Base-by-base conservation (phyloP, 2,888 invertebrate genomes). In the Melanotus villosus region DNA sequence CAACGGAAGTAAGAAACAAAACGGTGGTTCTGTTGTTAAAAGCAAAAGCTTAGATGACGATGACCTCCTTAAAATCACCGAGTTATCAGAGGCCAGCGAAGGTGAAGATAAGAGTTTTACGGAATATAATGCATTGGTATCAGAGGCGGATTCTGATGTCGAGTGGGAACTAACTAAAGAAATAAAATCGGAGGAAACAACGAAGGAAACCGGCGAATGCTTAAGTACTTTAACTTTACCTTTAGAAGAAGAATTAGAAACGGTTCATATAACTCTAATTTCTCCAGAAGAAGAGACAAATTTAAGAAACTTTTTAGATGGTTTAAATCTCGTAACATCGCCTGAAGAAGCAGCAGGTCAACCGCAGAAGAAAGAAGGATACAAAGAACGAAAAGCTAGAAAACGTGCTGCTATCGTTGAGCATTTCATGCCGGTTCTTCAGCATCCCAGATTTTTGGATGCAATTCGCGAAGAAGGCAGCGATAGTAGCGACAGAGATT, bases 381-480 rank as follows among this genome's bases (percentile, higher is more conserved):
- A 83, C 59, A 86, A 86, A 75, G 76, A 82, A 19, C 82, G 86
- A 52, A 86, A 88, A 64, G 84, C 84, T 9, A 86, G 86, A 73
- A 90, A 88, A 74, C 87, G 88, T 2, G 86, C 85, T 6, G 87
- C 87, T 21, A 77, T 89, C 21, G 89, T 88, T 73, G 84, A 87
- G 62, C 88, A 89, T 78, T 89, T 88, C 73, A 82, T 89, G 63
- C 87, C 90, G 0, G 88, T 87, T 50, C 84, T 86, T 68, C 84
- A 90, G 5, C 89, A 90, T 77, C 90, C 91, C 9, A 88, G 92
- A 80, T 91, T 89, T 73, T 85, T 94, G 78, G 93, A 93, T 79
- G 92, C 92, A 4, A 94, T 94, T 74, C 90, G 91, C 77, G 94
- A 94, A 83, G 94, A 94, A 85, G 89, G 89, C 2, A 92, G 92